Base-by-base conservation (phyloP, 2,113 vertebrate species). In the Reinhardtius hippoglossoides region DNA sequence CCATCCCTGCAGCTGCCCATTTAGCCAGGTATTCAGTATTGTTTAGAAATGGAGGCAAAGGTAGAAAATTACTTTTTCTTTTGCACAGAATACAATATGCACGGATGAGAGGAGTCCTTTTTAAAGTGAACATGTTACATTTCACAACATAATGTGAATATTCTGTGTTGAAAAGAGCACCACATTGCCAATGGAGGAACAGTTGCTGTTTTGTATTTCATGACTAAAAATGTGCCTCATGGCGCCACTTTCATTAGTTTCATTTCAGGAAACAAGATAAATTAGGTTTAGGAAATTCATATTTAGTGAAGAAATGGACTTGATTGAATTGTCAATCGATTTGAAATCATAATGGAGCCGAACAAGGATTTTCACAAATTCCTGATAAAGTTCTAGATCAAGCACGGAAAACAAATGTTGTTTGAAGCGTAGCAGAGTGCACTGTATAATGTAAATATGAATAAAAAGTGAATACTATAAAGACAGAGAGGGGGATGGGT, bases 371-470 rank as follows among this genome's bases (percentile, higher is more conserved):
- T 81, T 42, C 23, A 80, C 18, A 50, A 9, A 48, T 52, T 50
- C 4, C 6, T 21, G 6, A 31, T n/a, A 5, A 18, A 37, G 9
- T 42, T 61, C 44, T 44, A 54, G 0, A 73, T 62, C 23, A 40
- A 60, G 15, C 26, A 69, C 1, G 20, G 20, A 44, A 55, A 54
- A 44, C n/a, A 35, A 9, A 21, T 40, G 35, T 15, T 42, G 35
- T 65, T 42, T 60, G 37, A 37, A 21, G 42, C 12, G 31, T 26
- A 31, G 31, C 5, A 31, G 31, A 58, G 24, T 52, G 31, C 2
- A 12, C 13, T 57, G 64, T 60, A 67, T 18, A 52, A 24, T 80
- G 81, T 86, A 84, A 81, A 84, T 88, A 81, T 9, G 31, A 46
- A 60, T 67, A 9, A 70, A 18, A 76, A 61, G 18, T 74, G 5